These are phyloP conservation scores for Lasioglossum morio DNA, from an alignment of 2,888 invertebrate species.

Conservation along the genomic window DNA sequence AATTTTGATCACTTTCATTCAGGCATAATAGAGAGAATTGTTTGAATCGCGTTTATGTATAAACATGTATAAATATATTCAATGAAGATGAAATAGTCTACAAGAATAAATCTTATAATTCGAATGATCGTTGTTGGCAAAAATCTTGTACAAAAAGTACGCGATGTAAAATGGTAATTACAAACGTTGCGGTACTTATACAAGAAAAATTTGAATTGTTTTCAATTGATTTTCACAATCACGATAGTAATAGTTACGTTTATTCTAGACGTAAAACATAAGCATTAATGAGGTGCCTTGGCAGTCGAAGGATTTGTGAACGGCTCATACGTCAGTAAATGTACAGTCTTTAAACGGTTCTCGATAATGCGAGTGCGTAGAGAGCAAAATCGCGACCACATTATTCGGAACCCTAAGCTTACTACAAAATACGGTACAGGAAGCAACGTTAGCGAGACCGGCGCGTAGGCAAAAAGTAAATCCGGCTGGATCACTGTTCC, in stretches of 20 bases:
- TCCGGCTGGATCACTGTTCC: conserved; percentile 6
- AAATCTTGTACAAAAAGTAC: too few relatives aligned
- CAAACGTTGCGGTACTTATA: too few relatives aligned
- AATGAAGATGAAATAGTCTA: neutral
- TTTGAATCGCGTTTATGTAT: neutral
- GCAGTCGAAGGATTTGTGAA: neutral
- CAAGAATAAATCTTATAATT: neutral
- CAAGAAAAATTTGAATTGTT: too few relatives aligned
- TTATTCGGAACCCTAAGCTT: neutral
- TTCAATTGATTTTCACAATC: too few relatives aligned
- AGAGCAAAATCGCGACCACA: neutral
- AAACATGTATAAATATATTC: too few relatives aligned
- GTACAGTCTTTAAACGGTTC: neutral
- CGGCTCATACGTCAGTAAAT: too few relatives aligned
- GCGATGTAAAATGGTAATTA: too few relatives aligned
- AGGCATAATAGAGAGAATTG: neutral
- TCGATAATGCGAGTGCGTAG: neutral
- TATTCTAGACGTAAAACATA: neutral
- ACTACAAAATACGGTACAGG: neutral
- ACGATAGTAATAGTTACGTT: too few relatives aligned
- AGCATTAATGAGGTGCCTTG: neutral
- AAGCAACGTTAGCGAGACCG: neutral
- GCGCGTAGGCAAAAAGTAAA: neutral
- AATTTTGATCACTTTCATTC: neutral
- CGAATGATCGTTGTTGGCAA: too few relatives aligned